A percentile compares a stretch with the other conserved stretches of the same genome.
Evolutionary conservation across 2,888 invertebrate genomes (phyloP).

Genomic region (Serrognathus titanus): DNA sequence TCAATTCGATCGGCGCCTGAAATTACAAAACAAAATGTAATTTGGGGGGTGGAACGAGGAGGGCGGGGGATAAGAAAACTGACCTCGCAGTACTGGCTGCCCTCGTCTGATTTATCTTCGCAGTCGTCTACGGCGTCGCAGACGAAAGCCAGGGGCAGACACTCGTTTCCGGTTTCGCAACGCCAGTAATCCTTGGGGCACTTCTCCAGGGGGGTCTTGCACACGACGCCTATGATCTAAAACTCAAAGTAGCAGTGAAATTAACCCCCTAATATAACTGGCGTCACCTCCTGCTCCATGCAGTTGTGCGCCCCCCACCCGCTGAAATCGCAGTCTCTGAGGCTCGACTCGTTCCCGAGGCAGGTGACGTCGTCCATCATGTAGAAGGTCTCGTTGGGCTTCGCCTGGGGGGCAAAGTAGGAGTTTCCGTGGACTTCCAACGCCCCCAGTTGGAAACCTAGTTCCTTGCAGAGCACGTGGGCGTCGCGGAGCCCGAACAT

Average conservation of each 20-base stretch:
- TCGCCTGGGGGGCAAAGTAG: constrained; percentile 46
- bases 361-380: constrained; percentile 70
- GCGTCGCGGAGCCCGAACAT: constrained; percentile 65
- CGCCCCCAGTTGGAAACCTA: constrained; percentile 65
- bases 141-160: constrained; percentile 59
- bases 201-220: constrained; percentile 56
- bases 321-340: constrained; percentile 65
- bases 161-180: constrained; percentile 58
- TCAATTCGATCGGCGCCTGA: constrained; percentile 56
- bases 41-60: too few species aligned
- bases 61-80: not conserved
- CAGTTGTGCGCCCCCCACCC: constrained; percentile 76
- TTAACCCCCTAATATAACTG: not conserved
- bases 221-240: constrained; percentile 60
- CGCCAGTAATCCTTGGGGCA: constrained; percentile 62
- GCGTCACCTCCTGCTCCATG: constrained; percentile 57
- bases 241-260: not conserved
- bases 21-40: not conserved
- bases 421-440: constrained; percentile 58
- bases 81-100: constrained; percentile 57
- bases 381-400: constrained; percentile 53
- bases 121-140: constrained; percentile 66
- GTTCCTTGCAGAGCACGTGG: constrained; percentile 65
- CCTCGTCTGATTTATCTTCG: constrained; percentile 63
- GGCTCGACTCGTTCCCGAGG: constrained; percentile 61